These are phyloP conservation scores for Netelia fuscicornis DNA, from an alignment of 2,888 invertebrate species.

Conservation along the genomic window DNA sequence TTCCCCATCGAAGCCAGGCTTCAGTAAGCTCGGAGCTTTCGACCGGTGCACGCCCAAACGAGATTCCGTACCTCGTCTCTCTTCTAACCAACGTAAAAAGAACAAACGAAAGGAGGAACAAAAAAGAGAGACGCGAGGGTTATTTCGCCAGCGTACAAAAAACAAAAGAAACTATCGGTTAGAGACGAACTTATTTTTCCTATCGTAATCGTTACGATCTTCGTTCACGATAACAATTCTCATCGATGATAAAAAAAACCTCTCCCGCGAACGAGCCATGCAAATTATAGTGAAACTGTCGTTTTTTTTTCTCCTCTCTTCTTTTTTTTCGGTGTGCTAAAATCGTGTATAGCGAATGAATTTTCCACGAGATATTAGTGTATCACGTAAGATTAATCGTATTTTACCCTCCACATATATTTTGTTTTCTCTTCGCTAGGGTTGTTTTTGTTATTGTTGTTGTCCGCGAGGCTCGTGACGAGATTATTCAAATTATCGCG, in stretches of 20 bases:
- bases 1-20: slow-evolving; percentile 75
- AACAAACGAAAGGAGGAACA: neutral
- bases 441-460: neutral
- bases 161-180: neutral
- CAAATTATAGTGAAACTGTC: neutral
- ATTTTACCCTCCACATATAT: neutral
- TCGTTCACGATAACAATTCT: neutral
- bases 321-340: neutral
- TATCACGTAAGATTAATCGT: slow-evolving; percentile 40
- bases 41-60: slow-evolving; percentile 74
- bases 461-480: neutral
- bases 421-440: neutral
- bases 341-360: neutral
- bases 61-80: neutral
- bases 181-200: neutral
- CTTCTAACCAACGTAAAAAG: slow-evolving; percentile 9
- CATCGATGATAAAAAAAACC: slow-evolving; percentile 1
- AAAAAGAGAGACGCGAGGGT: no score
- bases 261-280: neutral
- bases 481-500: slow-evolving; percentile 5
- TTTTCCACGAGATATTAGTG: slow-evolving; percentile 13
- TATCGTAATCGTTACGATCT: slow-evolving; percentile 9
- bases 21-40: slow-evolving; percentile 84
- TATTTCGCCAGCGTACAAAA: neutral
- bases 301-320: neutral